These are phyloP conservation scores for Tragelaphus strepsiceros DNA, from an alignment of 2,113 vertebrate genomes.

Conservation along the genomic window DNA sequence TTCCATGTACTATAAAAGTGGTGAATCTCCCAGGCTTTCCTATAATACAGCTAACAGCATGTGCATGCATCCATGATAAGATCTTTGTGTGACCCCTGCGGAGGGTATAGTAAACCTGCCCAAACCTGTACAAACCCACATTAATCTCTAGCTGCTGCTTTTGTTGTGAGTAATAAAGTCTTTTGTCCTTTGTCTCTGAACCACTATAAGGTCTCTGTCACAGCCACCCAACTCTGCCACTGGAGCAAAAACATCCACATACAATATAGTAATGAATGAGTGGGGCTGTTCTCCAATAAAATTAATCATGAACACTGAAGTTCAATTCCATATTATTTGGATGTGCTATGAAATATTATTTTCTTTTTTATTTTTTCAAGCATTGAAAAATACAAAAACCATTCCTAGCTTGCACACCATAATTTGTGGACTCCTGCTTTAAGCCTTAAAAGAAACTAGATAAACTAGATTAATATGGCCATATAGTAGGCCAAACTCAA, in stretches of 20 bases:
- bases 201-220: background rate
- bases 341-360: background rate
- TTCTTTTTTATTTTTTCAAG: background rate
- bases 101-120: background rate
- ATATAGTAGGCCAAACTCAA: background rate
- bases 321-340: background rate
- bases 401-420: background rate
- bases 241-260: background rate
- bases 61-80: background rate
- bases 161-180: background rate
- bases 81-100: background rate
- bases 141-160: conserved; percentile 36
- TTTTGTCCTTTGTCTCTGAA: conserved; percentile 44
- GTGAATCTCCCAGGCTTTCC: background rate
- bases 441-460: background rate
- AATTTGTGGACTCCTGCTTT: background rate
- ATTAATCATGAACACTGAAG: background rate
- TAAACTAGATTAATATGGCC: background rate
- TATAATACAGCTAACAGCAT: background rate
- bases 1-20: background rate
- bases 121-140: background rate
- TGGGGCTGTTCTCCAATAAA: background rate
- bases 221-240: background rate
- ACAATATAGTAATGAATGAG: background rate
- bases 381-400: background rate